Percentiles rank a stretch among this genome's conserved stretches.
Evolutionary conservation across 2,888 invertebrate species (phyloP).

Genomic region (Muscina levida): DNA sequence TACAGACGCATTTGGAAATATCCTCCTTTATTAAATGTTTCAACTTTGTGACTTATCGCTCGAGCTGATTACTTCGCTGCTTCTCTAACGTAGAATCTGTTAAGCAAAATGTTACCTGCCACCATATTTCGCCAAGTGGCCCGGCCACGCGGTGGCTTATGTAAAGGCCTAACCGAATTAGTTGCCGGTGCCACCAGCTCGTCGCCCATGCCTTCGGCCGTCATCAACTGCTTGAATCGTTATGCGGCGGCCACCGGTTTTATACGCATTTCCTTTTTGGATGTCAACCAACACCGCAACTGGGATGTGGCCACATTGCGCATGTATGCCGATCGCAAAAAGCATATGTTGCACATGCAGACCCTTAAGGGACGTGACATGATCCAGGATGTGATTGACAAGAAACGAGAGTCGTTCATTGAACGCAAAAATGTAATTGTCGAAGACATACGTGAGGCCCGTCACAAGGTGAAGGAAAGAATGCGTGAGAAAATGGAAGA

Average conservation of each 20-base stretch:
- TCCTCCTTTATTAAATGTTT: slow-evolving; percentile 18
- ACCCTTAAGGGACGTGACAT: slow-evolving; percentile 80
- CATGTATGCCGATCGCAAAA: slow-evolving; percentile 77
- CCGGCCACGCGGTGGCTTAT: slow-evolving; percentile 71
- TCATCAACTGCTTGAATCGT: slow-evolving; percentile 77
- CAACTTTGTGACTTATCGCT: not conserved
- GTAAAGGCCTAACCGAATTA: slow-evolving; percentile 74
- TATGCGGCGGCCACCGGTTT: slow-evolving; percentile 78
- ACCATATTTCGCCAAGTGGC: slow-evolving; percentile 77
- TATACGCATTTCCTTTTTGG: slow-evolving; percentile 77
- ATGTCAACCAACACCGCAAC: slow-evolving; percentile 75
- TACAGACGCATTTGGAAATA: not conserved
- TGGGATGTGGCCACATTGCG: slow-evolving; percentile 77
- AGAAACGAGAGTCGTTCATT: slow-evolving; percentile 83
- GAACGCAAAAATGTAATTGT: slow-evolving; percentile 84
- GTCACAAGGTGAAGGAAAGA: slow-evolving; percentile 86
- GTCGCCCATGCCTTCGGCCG: slow-evolving; percentile 65
- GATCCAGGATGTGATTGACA: slow-evolving; percentile 82
- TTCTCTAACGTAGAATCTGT: not conserved
- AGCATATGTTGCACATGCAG: slow-evolving; percentile 74
- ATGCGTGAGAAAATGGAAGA: slow-evolving; percentile 88
- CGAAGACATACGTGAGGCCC: slow-evolving; percentile 86
- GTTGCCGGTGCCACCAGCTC: slow-evolving; percentile 68
- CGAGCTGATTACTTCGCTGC: slow-evolving; percentile 19
- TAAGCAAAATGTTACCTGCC: slow-evolving; percentile 74